Base-by-base conservation (phyloP, 2,113 vertebrate species). In the Alethe castanea region DNA sequence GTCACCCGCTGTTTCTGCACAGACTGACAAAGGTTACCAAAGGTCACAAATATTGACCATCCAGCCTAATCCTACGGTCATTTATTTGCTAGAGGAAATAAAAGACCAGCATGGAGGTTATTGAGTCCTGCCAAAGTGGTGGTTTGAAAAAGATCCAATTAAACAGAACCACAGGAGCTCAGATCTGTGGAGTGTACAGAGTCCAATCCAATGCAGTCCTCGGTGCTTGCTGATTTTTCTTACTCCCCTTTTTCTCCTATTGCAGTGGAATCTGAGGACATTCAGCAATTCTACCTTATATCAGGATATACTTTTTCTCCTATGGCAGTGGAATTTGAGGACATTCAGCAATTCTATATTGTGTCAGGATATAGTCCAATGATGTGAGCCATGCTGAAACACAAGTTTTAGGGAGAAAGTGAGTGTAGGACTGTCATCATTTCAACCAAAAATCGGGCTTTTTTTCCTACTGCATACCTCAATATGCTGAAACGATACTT, bases 391-490 rank as follows among this genome's bases (percentile, higher is more conserved):
- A 3, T 25, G 26, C 29, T 48, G 56, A 88, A 59, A 11, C 24
- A 38, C 16, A 35, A 24, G 26, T 40, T 86, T 40, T 61, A 56
- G 28, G 59, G 24, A 4, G 23, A 84, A 56, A 15, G 17, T 1
- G 1, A 36, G 3, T 57, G 42, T 36, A 53, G 33, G 8, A 62
- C 6, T 28, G 28, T 64, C 47, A 54, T 42, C 16, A 8, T 79
- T 81, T 48, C 64, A 71, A 77, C 5, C 4, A 19, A 59, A 66
- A 44, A 6, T 24, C 0, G 1, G 1, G 0, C 9, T 23, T 23
- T 52, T 65, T 79, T 69, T 19, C 16, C 56, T 31, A 8, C 14
- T 24, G 11, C 29, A 31, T 24, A 40, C n/a, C 6, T 23, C 12
- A 31, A 50, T 33, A 4, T 20, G 9, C 42, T 76, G 31, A 83